These are phyloP conservation scores for Lepetodrilus schrolli DNA, from an alignment of 2,888 invertebrate genomes.

Conservation along the genomic window DNA sequence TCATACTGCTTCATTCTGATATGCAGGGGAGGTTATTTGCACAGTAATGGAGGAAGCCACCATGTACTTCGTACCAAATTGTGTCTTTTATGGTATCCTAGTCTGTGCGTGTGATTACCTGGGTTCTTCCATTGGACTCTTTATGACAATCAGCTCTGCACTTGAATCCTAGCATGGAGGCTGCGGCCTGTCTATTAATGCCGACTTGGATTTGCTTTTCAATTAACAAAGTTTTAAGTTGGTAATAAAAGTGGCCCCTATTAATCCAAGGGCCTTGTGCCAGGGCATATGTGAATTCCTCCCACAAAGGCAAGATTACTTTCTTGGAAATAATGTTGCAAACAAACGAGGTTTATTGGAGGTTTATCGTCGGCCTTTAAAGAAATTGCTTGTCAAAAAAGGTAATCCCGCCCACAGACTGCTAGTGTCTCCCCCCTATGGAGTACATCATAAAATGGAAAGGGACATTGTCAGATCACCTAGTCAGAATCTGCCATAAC, in stretches of 20 bases:
- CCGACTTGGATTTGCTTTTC: constrained; percentile 14
- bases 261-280: constrained; percentile 17
- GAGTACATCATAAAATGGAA: not conserved
- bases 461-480: constrained; percentile 1
- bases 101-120: not conserved
- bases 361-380: constrained; percentile 20
- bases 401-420: not conserved
- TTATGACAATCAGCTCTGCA: not conserved
- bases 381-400: constrained; percentile 25
- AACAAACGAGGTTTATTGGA: constrained; percentile 26
- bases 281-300: constrained; percentile 25
- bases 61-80: not conserved
- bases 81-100: not conserved
- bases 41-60: not conserved
- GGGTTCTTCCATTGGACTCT: not conserved
- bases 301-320: constrained; percentile 23
- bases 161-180: not conserved
- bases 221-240: constrained; percentile 22
- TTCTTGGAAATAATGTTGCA: constrained; percentile 29
- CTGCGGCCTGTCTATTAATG: not conserved
- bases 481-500: not conserved
- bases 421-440: not conserved
- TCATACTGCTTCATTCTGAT: not conserved
- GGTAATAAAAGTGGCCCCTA: not conserved
- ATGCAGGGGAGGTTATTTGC: not conserved